Base-by-base conservation (phyloP, 2,888 invertebrate species). In the Plutella xylostella region DNA sequence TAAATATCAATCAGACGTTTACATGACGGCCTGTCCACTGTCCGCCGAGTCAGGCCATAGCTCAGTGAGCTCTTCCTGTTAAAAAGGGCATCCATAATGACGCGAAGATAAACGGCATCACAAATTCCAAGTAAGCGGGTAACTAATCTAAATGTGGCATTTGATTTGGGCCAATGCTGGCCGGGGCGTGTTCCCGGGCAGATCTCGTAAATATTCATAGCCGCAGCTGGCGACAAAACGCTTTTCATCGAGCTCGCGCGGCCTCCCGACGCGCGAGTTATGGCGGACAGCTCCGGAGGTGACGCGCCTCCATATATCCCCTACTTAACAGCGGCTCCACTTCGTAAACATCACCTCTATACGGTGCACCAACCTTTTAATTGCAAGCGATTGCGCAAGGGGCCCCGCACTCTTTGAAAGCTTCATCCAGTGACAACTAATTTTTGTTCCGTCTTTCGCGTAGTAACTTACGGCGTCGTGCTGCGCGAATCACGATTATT, bases 261-360 rank as follows among this genome's bases (percentile, higher is more conserved):
- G 67, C 79, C 78, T 66, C 77, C 77, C 68, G 74, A 76, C 58
- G 75, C 60, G 78, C 73, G 55, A 75, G 65, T 72, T 71, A 75
- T 73, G 54, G 58, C 57, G 48, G 50, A 53, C 63, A 63, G 58
- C 60, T 55, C 52, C 55, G 49, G 52, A 60, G 52, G 48, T 65
- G 74, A 73, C 72, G 60, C 54, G 55, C 46, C 56, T 55, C 61
- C 57, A 70, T 65, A 63, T 57, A 49, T 56, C 54, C 54, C 49
- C 33, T 28, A 19, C 20, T 39, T 46, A 25, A 46, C 33, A 22
- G 37, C 20, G 22, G 3, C 11, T 12, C 30, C 1, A 12, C 22
- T 31, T 34, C 33, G 43, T 39, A 43, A 43, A 30, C 38, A 38
- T 21, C 35, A 7, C 30, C n/a, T 4, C 31, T 4, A 20, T 14